Evolutionary conservation across 2,888 invertebrate genomes (phyloP), one percentile per base, ranked within the genome.

Genomic region (Drosophila stalkeri): DNA sequence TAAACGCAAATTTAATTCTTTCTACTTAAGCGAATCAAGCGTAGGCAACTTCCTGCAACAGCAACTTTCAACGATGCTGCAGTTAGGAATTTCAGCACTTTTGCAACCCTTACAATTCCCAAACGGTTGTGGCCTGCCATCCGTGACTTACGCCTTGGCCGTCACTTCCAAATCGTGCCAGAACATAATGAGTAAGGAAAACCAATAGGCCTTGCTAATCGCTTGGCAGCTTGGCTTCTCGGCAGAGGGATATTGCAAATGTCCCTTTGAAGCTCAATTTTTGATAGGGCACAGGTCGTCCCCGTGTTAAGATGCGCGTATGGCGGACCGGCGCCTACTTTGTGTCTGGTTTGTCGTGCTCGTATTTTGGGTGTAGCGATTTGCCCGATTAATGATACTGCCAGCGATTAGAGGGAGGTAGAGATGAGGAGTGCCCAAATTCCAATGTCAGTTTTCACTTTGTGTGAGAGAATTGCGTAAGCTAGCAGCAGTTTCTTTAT

Each of bases 121-220:
- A 88, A 76, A 47, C 39, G 59, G 67, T 90, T 89, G 39, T 72
- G 7, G 68, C 57, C 0, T 3, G 16, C 20, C 14, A 16, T 5
- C 43, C 60, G 68, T 43, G 11, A 60, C 37, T 33, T 56, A 20
- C 59, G 7, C 23, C 6, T 14, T 18, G 27, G 56, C 7, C 5
- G 7, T 72, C 7, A 0, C 0, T 0, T 0, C 0, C 0, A 35
- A 74, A 16, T 90, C 61, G 91, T 91, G 91, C 91, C 92, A 90
- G 82, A 90, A 91, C 86, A 86, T 80, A 85, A 92, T 86, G 90
- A 92, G 91, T 92, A 91, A 91, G 92, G 92, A 91, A 91, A 91
- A 90, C 90, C 91, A 86, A 72, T 66, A 23, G 9, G 86, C 90
- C 91, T 86, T 91, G 91, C 81, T 90, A 75, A 92, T 69, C 75